Percentiles rank a stretch among this genome's conserved stretches.
phyloP scores from a whole-genome alignment of 2,797 vertebrate species.

The Ctenochaetus hawaiiensis region DNA sequence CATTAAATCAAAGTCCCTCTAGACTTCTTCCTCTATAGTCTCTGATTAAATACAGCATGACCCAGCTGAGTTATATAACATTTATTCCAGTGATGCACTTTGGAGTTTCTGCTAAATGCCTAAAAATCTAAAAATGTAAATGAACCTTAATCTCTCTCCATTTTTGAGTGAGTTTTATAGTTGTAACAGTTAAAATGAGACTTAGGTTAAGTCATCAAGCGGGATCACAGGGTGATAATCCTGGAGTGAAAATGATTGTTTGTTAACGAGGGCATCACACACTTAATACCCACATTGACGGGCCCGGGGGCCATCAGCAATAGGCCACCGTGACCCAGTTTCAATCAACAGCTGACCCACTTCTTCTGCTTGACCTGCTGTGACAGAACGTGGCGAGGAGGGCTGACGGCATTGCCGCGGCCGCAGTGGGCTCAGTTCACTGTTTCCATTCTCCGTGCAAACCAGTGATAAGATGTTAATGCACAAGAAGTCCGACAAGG shows the following conservation, averaged over 20 bases:
- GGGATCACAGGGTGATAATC: constrained; percentile 49
- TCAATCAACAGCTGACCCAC: constrained; percentile 74
- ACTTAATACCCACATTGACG: constrained; percentile 48
- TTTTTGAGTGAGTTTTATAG: constrained; percentile 12
- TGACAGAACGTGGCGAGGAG: constrained; percentile 13
- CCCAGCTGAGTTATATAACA: neutral
- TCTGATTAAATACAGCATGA: neutral
- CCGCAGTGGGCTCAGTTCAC: constrained; percentile 17
- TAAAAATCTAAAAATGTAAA: constrained; percentile 33
- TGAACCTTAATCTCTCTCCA: constrained; percentile 36
- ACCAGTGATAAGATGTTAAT: constrained; percentile 36
- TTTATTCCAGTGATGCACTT: neutral
- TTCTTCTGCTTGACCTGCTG: constrained; percentile 77
- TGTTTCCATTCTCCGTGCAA: constrained; percentile 29
- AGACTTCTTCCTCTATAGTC: no score
- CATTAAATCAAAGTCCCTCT: no score
- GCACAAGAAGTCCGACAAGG: constrained; percentile 37
- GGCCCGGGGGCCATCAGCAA: constrained; percentile 48
- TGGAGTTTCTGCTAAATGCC: constrained; percentile 9
- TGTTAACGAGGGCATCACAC: constrained; percentile 61
- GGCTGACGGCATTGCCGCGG: constrained; percentile 31
- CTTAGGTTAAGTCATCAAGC: constrained; percentile 31
- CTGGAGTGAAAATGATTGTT: constrained; percentile 61
- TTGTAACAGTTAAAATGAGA: constrained; percentile 39
- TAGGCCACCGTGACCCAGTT: constrained; percentile 67